These are phyloP conservation scores for Lasioglossum lativentre DNA, from an alignment of 2,888 invertebrate species.

Conservation along the genomic window DNA sequence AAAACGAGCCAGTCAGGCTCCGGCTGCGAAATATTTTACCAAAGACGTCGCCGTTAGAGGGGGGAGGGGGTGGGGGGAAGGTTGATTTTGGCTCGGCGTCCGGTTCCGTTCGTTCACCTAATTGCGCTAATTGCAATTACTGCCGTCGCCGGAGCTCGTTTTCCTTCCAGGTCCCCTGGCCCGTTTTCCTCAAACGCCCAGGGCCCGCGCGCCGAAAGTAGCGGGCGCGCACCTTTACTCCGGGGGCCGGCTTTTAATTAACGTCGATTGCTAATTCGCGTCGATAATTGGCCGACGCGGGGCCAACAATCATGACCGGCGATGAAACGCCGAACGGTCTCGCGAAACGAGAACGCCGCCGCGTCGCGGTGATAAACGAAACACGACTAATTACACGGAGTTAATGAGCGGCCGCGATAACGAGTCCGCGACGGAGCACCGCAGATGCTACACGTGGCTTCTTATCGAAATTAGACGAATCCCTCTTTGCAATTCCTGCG, in stretches of 20 bases:
- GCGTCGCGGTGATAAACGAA: constrained; percentile 57
- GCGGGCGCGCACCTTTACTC: not conserved
- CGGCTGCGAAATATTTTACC: constrained; percentile 11
- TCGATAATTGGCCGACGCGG: constrained; percentile 68
- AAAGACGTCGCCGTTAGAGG: not conserved
- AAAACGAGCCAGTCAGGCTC: constrained; percentile 8
- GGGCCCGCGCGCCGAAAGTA: constrained; percentile 1
- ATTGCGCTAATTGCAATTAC: constrained; percentile 36
- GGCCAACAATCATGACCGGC: constrained; percentile 47
- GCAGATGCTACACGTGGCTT: constrained; percentile 41
- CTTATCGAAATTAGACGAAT: constrained; percentile 49
- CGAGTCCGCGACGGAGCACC: constrained; percentile 34
- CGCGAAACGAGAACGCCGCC: constrained; percentile 54
- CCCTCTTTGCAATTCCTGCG: constrained; percentile 18
- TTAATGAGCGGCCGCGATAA: constrained; percentile 66
- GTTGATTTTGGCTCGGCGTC: not conserved
- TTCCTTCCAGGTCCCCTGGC: not conserved
- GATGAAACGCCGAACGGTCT: constrained; percentile 19
- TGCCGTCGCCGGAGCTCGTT: not conserved
- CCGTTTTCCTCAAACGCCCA: constrained; percentile 2
- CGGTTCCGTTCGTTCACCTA: constrained; percentile 10
- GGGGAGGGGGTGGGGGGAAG: not conserved
- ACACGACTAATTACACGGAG: constrained; percentile 64
- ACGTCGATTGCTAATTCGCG: constrained; percentile 72
- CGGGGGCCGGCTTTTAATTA: constrained; percentile 71